These are phyloP conservation scores for Gobius niger DNA, from an alignment of 2,113 vertebrate species.

Conservation along the genomic window DNA sequence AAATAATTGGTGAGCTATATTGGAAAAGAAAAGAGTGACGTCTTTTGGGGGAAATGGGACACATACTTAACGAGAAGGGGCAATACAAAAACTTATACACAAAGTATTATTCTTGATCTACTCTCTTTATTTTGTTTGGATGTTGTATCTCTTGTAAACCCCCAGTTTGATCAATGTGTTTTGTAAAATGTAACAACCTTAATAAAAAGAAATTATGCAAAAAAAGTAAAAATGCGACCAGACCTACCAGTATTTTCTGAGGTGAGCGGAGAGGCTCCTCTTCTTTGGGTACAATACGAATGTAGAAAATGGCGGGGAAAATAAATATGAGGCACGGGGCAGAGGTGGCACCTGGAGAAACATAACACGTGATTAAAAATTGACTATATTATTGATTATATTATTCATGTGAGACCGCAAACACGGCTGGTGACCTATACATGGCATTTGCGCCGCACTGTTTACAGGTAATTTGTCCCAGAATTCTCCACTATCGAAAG, in stretches of 20 bases:
- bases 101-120: too few relatives aligned
- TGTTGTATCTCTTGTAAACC: too few relatives aligned
- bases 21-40: too few relatives aligned
- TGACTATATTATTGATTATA: background rate
- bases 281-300: constrained; percentile 93
- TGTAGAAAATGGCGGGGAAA: constrained; percentile 97
- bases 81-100: too few relatives aligned
- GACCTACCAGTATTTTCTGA: constrained; percentile 90
- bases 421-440: background rate
- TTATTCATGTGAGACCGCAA: background rate
- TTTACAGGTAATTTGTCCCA: background rate
- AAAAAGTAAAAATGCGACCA: too few relatives aligned
- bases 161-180: too few relatives aligned
- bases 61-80: too few relatives aligned
- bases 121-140: too few relatives aligned
- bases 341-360: constrained; percentile 89
- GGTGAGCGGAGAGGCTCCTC: constrained; percentile 86
- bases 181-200: too few relatives aligned
- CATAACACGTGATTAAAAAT: background rate
- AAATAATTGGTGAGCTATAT: too few relatives aligned
- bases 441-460: background rate
- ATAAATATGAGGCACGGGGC: constrained; percentile 99
- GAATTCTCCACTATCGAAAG: background rate
- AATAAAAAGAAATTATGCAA: too few relatives aligned
- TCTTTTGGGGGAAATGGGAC: too few relatives aligned